Evolutionary conservation across 2,888 invertebrate genomes (phyloP), one percentile per base, ranked within the genome.

Genomic region (Pecten maximus): DNA sequence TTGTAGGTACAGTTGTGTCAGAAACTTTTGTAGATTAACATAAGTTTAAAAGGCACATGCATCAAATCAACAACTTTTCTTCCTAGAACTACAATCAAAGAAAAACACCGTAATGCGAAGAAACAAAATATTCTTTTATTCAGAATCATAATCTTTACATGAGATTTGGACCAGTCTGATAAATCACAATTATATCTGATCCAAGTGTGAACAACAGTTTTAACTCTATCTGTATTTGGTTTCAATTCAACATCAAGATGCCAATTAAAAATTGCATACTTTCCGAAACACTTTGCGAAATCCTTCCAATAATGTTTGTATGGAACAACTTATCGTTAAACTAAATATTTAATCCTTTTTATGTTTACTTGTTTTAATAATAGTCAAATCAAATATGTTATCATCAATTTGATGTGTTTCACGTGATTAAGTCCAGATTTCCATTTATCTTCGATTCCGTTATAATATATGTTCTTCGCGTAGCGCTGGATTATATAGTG

Each of bases 71-170:
- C 6, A 23, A 54, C 54, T n/a, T 8, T 19, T 28, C 6, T 35
- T 16, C 35, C 35, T 74, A 74, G 10, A 28, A 35, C 74, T 74
- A 74, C 74, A 74, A 74, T 74, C 35, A 74, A 74, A 74, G 74
- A 28, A 74, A 74, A 74, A 74, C 74, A 35, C 74, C 4, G 12
- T 74, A 74, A 74, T 74, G 74, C 74, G 74, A 74, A 74, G 74
- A 74, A 74, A 74, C 74, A 74, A 74, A 74, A 74, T 74, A 74
- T 74, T 74, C 74, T 35, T 74, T 74, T 74, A 74, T 74, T 74
- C 74, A 74, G 74, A 74, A 74, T 74, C 74, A 74, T 74, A 28
- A 74, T 28, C 35, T 74, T 74, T 74, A 74, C 74, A 74, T 74
- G 28, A 35, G 74, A 35, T 74, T 74, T 74, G 74, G 74, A 74